Percentiles rank a stretch among this genome's conserved stretches.
Conservation (phyloP, 2,888 invertebrate genomes). For the Vandiemenella viatica region DNA sequence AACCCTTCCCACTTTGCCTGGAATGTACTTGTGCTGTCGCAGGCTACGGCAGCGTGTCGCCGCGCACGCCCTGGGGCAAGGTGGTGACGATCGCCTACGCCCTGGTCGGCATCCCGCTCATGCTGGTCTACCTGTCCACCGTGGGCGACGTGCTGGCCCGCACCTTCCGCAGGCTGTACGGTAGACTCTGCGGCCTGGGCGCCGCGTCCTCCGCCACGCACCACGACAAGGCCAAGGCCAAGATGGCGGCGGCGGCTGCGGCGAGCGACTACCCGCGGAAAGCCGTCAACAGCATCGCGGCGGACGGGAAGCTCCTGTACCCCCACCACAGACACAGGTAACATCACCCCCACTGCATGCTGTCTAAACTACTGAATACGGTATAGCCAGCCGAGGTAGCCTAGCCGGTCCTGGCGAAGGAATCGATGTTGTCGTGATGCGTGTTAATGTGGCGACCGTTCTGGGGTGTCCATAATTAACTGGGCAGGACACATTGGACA, state of each 20-base stretch:
- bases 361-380: too few relatives aligned
- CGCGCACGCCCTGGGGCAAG: slow-evolving; percentile 63
- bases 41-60: slow-evolving; percentile 77
- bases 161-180: slow-evolving; percentile 56
- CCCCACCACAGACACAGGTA: background rate
- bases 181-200: slow-evolving; percentile 36
- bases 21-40: too few relatives aligned
- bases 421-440: too few relatives aligned
- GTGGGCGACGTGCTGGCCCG: slow-evolving; percentile 75
- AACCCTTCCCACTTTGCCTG: too few relatives aligned
- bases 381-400: too few relatives aligned
- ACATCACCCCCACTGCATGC: too few relatives aligned
- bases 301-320: background rate
- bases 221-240: slow-evolving; percentile 12
- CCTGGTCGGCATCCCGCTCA: slow-evolving; percentile 72
- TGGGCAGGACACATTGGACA: too few relatives aligned
- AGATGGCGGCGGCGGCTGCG: slow-evolving; percentile 11
- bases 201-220: slow-evolving; percentile 2
- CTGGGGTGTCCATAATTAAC: too few relatives aligned
- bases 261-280: too few relatives aligned
- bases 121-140: slow-evolving; percentile 75
- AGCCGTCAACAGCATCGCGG: background rate
- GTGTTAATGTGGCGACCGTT: too few relatives aligned
- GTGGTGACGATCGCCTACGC: slow-evolving; percentile 73
- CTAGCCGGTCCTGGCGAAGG: too few relatives aligned